Percentiles rank a stretch among this genome's conserved stretches.
These are phyloP conservation scores for Apodemus sylvaticus DNA, from an alignment of 2,113 vertebrate species.

Conservation along the genomic window DNA sequence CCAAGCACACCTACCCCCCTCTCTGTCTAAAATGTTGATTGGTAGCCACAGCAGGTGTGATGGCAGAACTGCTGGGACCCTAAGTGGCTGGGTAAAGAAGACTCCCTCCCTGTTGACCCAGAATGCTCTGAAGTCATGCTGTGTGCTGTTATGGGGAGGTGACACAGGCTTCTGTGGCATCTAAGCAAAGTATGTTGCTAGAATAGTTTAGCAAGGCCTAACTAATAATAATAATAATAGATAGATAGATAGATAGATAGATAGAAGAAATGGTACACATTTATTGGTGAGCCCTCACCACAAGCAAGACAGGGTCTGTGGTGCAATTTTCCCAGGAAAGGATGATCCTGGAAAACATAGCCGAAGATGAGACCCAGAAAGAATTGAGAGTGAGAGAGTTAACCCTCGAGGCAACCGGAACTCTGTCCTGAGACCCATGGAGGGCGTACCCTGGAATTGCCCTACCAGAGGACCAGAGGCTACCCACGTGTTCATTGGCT, in stretches of 20 bases:
- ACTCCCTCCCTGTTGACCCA: neutral
- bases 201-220: neutral
- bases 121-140: neutral
- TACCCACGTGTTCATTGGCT: accelerated
- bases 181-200: neutral
- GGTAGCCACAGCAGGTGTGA: neutral
- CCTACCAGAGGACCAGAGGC: neutral
- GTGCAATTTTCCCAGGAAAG: neutral
- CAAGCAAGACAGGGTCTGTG: neutral
- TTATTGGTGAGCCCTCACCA: no score
- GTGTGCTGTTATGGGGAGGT: neutral
- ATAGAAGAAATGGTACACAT: no score
- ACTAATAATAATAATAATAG: no score
- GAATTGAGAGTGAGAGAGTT: neutral
- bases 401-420: neutral
- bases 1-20: neutral
- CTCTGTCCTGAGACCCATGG: neutral
- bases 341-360: neutral
- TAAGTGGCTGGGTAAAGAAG: accelerated
- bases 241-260: no score
- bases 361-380: neutral
- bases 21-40: neutral
- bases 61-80: neutral
- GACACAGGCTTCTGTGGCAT: neutral
- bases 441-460: neutral